A percentile compares a stretch with the other conserved stretches of the same genome.
Conservation (phyloP, 23 tunicate species). For the Trididemnum clinides region DNA sequence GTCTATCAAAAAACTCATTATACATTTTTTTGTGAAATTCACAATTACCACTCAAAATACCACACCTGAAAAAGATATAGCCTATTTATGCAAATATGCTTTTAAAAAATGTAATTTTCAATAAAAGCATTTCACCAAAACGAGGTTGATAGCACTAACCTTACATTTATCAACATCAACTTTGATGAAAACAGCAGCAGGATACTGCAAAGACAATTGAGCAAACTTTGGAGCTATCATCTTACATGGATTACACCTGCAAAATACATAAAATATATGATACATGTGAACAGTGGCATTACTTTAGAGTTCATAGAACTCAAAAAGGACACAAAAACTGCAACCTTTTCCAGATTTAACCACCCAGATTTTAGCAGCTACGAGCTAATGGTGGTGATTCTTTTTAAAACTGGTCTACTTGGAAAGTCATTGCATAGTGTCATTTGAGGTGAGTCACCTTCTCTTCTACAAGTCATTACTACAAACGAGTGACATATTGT, state of each 20-base stretch:
- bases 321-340: neutral
- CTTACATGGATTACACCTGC: conserved; percentile 92
- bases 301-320: neutral
- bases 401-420: too few species aligned
- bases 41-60: too few species aligned
- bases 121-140: neutral
- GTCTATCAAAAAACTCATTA: too few species aligned
- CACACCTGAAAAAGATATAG: too few species aligned
- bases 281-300: neutral
- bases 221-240: conserved; percentile 76
- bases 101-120: neutral
- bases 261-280: neutral
- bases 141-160: conserved; percentile 25
- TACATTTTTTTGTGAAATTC: too few species aligned
- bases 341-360: neutral
- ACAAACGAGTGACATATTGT: too few species aligned
- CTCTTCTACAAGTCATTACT: too few species aligned
- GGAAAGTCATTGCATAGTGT: too few species aligned
- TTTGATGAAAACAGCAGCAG: conserved; percentile 60
- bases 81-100: too few species aligned
- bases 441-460: too few species aligned
- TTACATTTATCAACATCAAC: conserved; percentile 89
- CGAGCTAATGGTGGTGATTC: too few species aligned
- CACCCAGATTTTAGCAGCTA: too few species aligned
- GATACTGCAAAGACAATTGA: conserved; percentile 54